These are phyloP conservation scores for Aphelenchoides avenae DNA, from an alignment of 1,140 invertebrate species.

Conservation along the genomic window DNA sequence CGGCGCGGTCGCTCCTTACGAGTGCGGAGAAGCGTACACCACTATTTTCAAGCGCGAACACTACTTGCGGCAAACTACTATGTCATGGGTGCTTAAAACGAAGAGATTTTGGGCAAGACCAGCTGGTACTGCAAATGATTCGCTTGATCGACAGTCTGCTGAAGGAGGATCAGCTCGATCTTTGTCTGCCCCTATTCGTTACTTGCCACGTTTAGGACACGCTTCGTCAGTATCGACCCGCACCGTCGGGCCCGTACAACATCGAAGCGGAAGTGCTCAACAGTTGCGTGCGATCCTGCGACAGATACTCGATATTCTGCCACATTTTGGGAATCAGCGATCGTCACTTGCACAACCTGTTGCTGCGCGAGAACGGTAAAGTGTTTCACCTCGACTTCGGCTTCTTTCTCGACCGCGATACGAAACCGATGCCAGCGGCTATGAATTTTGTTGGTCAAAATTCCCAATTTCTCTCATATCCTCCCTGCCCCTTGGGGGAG, in stretches of 20 bases:
- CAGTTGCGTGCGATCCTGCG: constrained; percentile 76
- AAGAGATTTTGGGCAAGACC: constrained; percentile 77
- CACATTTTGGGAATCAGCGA: constrained; percentile 96
- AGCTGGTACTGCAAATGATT: constrained; percentile 90
- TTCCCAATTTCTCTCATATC: too few relatives aligned
- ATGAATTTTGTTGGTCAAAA: too few relatives aligned
- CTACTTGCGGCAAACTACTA: constrained; percentile 70
- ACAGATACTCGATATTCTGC: constrained; percentile 97
- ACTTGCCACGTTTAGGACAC: constrained; percentile 72
- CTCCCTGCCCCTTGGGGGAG: too few relatives aligned
- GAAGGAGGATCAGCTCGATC: constrained; percentile 83
- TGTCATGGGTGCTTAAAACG: constrained; percentile 67
- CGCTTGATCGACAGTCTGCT: constrained; percentile 90
- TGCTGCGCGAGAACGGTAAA: constrained; percentile 69
- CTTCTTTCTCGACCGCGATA: constrained; percentile 93
- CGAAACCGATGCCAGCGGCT: constrained; percentile 92
- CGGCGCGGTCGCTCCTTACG: constrained; percentile 28
- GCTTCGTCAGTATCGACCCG: constrained; percentile 81
- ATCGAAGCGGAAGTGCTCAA: constrained; percentile 91
- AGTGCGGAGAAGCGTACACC: constrained; percentile 61
- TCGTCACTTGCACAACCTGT: constrained; percentile 91
- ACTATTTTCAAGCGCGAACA: constrained; percentile 98
- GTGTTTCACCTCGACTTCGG: constrained; percentile 99
- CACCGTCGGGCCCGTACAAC: constrained; percentile 78
- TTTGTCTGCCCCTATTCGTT: constrained; percentile 91